Evolutionary conservation across 2,113 vertebrate genomes (phyloP).

Genomic region (Platanista minor): DNA sequence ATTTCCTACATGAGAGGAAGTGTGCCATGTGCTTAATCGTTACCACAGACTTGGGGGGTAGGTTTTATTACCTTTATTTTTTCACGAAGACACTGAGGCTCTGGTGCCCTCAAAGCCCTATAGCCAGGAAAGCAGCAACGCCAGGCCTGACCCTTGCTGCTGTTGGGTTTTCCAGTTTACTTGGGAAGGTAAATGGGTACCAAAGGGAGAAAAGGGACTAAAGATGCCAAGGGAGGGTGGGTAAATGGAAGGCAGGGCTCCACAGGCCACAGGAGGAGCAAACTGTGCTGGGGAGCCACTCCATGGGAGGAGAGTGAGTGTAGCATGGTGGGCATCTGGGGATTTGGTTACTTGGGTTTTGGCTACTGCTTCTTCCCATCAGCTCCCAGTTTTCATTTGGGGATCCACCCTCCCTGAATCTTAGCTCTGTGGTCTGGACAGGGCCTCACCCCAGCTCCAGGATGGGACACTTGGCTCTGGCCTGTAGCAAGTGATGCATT

Average conservation of each 20-base stretch:
- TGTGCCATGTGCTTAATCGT: not conserved
- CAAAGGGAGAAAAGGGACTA: not conserved
- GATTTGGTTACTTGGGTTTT: not conserved
- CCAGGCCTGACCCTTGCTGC: not conserved
- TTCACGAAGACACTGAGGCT: not conserved
- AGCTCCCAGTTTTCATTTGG: not conserved
- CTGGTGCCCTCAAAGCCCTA: not conserved
- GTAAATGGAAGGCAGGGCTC: not conserved
- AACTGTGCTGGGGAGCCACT: rapidly evolving
- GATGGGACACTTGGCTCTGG: not conserved
- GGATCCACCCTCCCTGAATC: not conserved
- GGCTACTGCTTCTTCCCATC: not conserved
- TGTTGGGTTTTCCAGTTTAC: not conserved
- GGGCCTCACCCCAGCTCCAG: not conserved
- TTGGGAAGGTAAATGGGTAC: not conserved
- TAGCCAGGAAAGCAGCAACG: not conserved
- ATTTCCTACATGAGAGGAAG: not conserved
- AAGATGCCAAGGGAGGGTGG: not conserved
- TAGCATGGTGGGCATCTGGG: not conserved
- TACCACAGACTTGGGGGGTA: not conserved
- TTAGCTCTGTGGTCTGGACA: not conserved
- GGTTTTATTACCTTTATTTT: not conserved
- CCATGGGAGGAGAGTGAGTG: not conserved
- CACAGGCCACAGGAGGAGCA: not conserved
- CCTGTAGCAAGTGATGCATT: not conserved